A percentile compares a stretch with the other conserved stretches of the same genome.
Conservation (phyloP, 1,140 invertebrate species). For the Drosophila ogumai region DNA sequence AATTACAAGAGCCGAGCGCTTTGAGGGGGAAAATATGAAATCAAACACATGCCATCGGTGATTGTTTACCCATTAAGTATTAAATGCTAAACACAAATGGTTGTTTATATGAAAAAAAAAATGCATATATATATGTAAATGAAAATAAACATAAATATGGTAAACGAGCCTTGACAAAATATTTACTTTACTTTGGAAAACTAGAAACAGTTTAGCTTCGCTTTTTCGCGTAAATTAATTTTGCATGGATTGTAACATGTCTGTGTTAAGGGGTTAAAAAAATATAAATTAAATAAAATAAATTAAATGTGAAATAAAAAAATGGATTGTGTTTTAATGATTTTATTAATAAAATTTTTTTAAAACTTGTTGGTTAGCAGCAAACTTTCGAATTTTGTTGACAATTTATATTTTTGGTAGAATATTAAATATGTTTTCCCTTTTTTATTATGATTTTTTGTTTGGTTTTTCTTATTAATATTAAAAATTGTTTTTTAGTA, state of each 20-base stretch:
- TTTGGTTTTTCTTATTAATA: too few relatives aligned
- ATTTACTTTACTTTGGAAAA: neutral
- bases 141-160: neutral
- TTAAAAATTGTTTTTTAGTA: too few relatives aligned
- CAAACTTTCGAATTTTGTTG: too few relatives aligned
- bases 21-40: neutral
- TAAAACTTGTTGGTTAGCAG: too few relatives aligned
- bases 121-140: neutral
- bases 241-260: neutral
- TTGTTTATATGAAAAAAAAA: neutral
- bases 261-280: neutral
- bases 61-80: conserved; percentile 14
- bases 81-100: conserved; percentile 6
- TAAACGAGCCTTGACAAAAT: neutral
- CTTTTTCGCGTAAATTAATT: neutral
- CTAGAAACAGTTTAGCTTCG: neutral
- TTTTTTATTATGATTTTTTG: too few relatives aligned
- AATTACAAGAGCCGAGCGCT: neutral
- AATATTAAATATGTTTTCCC: too few relatives aligned
- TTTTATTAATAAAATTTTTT: neutral
- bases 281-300: neutral
- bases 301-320: neutral
- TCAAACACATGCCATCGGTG: neutral
- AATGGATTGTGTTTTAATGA: neutral
- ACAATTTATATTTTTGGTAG: too few relatives aligned